Conservation (phyloP, 1,140 invertebrate species). For the Dysdera silvatica region DNA sequence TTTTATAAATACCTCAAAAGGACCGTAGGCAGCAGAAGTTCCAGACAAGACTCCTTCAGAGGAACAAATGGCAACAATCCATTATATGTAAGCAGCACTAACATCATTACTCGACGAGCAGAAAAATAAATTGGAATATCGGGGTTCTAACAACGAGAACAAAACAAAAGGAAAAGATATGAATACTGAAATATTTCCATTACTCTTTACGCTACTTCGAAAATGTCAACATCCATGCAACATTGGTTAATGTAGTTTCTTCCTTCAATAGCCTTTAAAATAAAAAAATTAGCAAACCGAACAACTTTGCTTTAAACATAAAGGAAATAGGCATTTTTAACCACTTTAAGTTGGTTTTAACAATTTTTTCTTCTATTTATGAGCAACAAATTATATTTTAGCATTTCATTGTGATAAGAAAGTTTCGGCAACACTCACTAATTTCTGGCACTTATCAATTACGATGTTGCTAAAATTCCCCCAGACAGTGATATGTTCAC, state of each 20-base stretch:
- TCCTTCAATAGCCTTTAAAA: neutral
- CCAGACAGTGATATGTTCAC: conserved; percentile 63
- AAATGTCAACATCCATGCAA: too few relatives aligned
- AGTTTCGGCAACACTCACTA: too few relatives aligned
- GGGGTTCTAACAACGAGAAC: conserved; percentile 53
- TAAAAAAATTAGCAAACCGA: neutral
- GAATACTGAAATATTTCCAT: too few relatives aligned
- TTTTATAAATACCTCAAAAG: conserved; percentile 50
- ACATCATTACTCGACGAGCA: conserved; percentile 50
- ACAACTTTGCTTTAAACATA: neutral
- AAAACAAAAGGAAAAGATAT: too few relatives aligned
- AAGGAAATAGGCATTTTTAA: too few relatives aligned
- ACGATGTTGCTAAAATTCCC: conserved; percentile 57
- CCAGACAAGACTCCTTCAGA: conserved; percentile 59
- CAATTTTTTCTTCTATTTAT: neutral
- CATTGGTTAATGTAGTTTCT: neutral
- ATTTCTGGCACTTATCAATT: conserved; percentile 54
- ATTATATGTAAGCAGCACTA: conserved; percentile 56
- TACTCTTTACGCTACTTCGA: too few relatives aligned
- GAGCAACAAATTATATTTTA: neutral
- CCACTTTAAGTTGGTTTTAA: neutral
- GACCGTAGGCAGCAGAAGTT: conserved; percentile 60
- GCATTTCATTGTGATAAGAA: too few relatives aligned
- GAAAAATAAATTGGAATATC: conserved; percentile 61
- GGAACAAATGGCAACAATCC: conserved; percentile 63